Percentiles rank a stretch among this genome's conserved stretches.
phyloP scores from a whole-genome alignment of 2,888 invertebrate genomes.

The Lithosia quadra region DNA sequence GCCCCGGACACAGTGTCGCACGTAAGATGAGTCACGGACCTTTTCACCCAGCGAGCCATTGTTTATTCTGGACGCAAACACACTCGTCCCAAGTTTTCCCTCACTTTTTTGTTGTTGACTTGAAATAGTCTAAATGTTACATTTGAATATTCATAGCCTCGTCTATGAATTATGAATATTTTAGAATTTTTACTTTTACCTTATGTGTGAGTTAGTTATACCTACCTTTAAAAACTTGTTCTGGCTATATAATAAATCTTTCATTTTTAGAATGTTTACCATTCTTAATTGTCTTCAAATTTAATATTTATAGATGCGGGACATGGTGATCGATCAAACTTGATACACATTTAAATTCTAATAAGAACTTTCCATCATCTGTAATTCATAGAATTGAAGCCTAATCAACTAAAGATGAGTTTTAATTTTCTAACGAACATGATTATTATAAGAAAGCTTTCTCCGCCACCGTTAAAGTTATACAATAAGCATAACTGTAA shows the following conservation, averaged over 20 bases:
- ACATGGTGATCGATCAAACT: constrained; percentile 25
- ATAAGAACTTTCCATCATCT: constrained; percentile 31
- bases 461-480: constrained; percentile 73
- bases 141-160: constrained; percentile 69
- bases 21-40: constrained; percentile 80
- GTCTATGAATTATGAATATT: constrained; percentile 61
- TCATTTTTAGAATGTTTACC: constrained; percentile 26
- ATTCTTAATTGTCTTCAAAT: constrained; percentile 25
- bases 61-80: constrained; percentile 78
- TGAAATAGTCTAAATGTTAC: constrained; percentile 53
- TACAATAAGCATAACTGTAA: constrained; percentile 85
- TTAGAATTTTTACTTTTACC: constrained; percentile 53
- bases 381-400: constrained; percentile 13
- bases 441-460: constrained; percentile 64
- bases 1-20: constrained; percentile 63
- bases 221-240: constrained; percentile 52
- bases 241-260: constrained; percentile 38
- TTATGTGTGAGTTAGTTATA: constrained; percentile 38
- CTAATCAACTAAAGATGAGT: constrained; percentile 31
- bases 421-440: constrained; percentile 44
- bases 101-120: constrained; percentile 64
- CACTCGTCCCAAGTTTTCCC: constrained; percentile 70
- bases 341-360: constrained; percentile 18
- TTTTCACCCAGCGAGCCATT: constrained; percentile 75
- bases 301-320: constrained; percentile 22